These are phyloP conservation scores for Hymenochirus boettgeri DNA, from an alignment of 2,113 vertebrate genomes.

Conservation along the genomic window DNA sequence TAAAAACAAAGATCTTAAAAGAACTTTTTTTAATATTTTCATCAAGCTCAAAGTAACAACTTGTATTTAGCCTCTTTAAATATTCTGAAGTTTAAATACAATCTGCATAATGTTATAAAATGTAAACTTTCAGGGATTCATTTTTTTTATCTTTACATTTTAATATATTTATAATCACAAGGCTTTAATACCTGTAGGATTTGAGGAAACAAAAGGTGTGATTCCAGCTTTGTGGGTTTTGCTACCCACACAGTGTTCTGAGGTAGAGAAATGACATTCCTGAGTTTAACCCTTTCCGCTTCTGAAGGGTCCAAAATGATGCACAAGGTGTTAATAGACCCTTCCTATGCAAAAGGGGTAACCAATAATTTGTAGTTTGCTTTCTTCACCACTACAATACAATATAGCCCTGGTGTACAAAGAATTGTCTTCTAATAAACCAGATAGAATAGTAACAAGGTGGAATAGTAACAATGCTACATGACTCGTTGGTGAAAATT, in stretches of 20 bases:
- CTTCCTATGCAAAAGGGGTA: constrained; percentile 8
- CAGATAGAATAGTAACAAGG: constrained; percentile 26
- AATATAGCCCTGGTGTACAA: constrained; percentile 25
- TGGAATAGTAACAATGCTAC: constrained; percentile 25
- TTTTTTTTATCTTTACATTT: constrained; percentile 33
- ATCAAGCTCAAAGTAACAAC: constrained; percentile 73
- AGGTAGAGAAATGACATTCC: constrained; percentile 42
- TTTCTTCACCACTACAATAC: constrained; percentile 52
- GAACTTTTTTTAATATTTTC: constrained; percentile 63
- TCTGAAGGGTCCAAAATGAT: not conserved
- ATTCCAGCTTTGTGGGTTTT: constrained; percentile 37
- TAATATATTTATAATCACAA: constrained; percentile 60
- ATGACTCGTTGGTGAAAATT: constrained; percentile 24
- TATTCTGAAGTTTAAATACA: constrained; percentile 81
- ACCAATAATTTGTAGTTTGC: constrained; percentile 16
- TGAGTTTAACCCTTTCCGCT: constrained; percentile 29
- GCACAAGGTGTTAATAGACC: not conserved
- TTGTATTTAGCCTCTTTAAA: constrained; percentile 57
- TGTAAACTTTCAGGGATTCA: constrained; percentile 75
- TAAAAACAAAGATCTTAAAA: not conserved
- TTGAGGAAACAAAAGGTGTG: constrained; percentile 52
- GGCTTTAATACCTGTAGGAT: constrained; percentile 66
- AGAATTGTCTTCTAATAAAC: constrained; percentile 44
- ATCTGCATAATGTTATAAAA: constrained; percentile 80
- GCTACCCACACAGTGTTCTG: constrained; percentile 32